Conservation (phyloP, 2,797 vertebrate genomes). For the Periparus ater region DNA sequence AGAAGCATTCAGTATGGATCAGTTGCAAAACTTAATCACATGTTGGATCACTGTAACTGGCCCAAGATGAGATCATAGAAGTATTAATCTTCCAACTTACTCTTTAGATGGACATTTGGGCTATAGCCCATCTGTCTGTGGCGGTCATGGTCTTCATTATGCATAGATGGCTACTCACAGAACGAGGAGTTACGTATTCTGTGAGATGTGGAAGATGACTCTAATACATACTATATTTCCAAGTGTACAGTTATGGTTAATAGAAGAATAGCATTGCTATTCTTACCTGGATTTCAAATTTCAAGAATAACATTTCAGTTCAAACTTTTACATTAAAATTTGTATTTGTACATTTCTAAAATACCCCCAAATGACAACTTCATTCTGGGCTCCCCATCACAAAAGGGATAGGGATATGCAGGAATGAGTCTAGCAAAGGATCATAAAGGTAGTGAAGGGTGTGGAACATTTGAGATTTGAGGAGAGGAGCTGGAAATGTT, state of each 20-base stretch:
- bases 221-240: background rate
- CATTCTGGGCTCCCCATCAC: background rate
- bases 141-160: background rate
- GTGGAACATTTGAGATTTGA: background rate
- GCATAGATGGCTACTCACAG: background rate
- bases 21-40: background rate
- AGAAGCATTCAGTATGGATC: background rate
- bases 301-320: background rate
- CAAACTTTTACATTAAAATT: background rate
- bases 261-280: background rate
- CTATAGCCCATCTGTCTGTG: background rate
- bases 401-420: background rate
- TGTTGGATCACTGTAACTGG: background rate
- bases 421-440: background rate
- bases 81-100: background rate
- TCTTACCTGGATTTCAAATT: background rate
- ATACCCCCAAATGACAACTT: background rate
- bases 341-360: background rate
- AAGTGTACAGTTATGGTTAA: background rate
- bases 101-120: background rate
- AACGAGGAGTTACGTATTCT: background rate
- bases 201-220: background rate
- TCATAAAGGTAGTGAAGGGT: background rate
- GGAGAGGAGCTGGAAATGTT: background rate
- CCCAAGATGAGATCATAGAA: conserved; percentile 23